Evolutionary conservation across 2,888 invertebrate species (phyloP), one percentile per base, ranked within the genome.

Genomic region (Coelinius sp.): DNA sequence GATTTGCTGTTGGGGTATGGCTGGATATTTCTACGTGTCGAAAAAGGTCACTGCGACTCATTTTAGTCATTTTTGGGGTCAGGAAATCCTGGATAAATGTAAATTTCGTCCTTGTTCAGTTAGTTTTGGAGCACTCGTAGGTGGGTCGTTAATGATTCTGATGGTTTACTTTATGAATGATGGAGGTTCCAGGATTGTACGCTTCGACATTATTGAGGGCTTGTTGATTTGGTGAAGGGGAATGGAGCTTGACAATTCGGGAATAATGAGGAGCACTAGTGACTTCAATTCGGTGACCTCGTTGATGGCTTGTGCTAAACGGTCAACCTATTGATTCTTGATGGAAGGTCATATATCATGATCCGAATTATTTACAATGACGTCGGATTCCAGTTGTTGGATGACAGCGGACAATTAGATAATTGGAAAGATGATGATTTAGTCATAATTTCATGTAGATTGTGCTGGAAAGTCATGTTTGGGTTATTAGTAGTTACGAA

Each of bases 311-410:
- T 17, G 59, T 17, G 35, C 1, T 27, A 14, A 56, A 14, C 49
- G 14, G 20, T 17, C n/a, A 20, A 1, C 31, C 8, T 59, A 59
- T 59, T 59, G 59, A 59, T 59, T 59, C 17, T 35, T 59, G 59
- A 20, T 2, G 27, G 17, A 35, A 59, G 35, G 59, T 59, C 35
- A 35, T 31, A 31, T 59, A 31, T 31, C 59, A n/a, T 17, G 35
- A 31, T 59, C 20, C 14, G 12, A 59, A 59, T 35, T 59, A 35
- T 59, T 59, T 8, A 59, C 35, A 8, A 35, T 17, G 4, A 1
- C 14, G 53, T 53, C 53, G 24, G 25, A 7, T 53, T 25, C 22
- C 6, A 25, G 2, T 53, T 53, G 53, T 35, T 59, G 2, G 20
- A 17, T 35, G 35, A 12, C 7, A 5, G 0, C 27, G 2, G 35